Base-by-base conservation (phyloP, 2,888 invertebrate genomes). In the Catocala nupta region DNA sequence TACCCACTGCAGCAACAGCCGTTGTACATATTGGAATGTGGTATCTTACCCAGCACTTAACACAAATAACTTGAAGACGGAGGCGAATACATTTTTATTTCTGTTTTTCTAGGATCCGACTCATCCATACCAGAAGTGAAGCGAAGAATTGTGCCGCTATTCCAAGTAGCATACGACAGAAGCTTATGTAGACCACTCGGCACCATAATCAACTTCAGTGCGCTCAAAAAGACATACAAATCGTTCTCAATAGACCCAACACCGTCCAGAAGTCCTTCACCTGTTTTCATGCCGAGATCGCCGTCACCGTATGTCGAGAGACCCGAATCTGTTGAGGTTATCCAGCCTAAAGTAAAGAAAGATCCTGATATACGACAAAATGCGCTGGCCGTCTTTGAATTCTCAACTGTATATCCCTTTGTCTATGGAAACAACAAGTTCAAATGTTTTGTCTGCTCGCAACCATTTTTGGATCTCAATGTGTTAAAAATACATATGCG, bases 81-180 rank as follows among this genome's bases (percentile, higher is more conserved):
- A 55, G 56, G 49, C 64, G 68, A 77, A 64, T 80, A 80, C 71
- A 80, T 73, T 55, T 62, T 66, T 76, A 59, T 81, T 84, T 90
- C 90, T 83, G 84, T 92, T 92, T 36, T 90, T 93, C 91, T 93
- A 93, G 93, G 93, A 81, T 69, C 75, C 83, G 83, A 86, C 82
- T 73, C 79, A 66, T 71, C 80, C 76, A 77, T 73, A 78, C 83
- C 82, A 66, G 80, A 78, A 75, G 56, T 81, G 74, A 79, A 76
- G 73, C 76, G 84, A 82, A 84, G 84, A 81, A 83, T 91, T 69
- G 85, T 91, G 80, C 94, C 93, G 63, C 82, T 94, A 66, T 94
- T 94, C 79, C 93, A 93, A 90, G 93, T 94, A 65, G 86, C 85
- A 60, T 94, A 94, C 80, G 93, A 94, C 84, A 84, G 91, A 70